phyloP scores from a whole-genome alignment of 2,888 invertebrate genomes.

The Acanthosepion esculentum region DNA sequence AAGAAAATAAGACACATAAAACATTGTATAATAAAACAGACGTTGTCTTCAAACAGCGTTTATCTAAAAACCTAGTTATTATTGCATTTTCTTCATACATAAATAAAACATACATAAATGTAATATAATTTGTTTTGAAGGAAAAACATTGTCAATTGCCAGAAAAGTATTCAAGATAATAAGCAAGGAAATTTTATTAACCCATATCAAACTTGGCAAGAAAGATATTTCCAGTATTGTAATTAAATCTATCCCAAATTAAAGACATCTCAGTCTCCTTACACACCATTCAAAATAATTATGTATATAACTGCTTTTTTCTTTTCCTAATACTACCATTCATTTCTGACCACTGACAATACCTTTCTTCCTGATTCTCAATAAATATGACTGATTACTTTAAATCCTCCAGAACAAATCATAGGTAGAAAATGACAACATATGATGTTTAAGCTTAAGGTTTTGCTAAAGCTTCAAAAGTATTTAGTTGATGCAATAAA shows the following conservation, averaged over 20 bases:
- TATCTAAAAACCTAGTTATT: neutral
- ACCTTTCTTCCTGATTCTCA: neutral
- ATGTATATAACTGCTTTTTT: neutral
- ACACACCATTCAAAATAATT: neutral
- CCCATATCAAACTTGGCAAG: neutral
- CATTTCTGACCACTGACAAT: neutral
- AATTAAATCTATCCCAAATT: neutral
- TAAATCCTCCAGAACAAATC: neutral
- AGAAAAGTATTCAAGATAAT: neutral
- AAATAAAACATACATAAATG: neutral
- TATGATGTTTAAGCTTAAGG: too few species aligned
- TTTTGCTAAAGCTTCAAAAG: too few species aligned
- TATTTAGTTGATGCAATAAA: too few species aligned
- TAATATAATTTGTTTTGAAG: neutral
- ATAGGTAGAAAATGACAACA: too few species aligned
- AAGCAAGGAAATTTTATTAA: neutral
- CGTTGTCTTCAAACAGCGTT: neutral
- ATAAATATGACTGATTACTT: neutral
- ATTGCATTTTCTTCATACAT: constrained; percentile 33
- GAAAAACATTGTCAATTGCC: neutral
- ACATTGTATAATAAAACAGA: neutral
- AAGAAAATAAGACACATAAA: neutral
- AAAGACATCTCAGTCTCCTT: neutral
- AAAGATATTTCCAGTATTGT: neutral
- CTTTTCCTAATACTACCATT: neutral